phyloP scores from a whole-genome alignment of 2,888 invertebrate species.

The Ganaspis brasiliensis region DNA sequence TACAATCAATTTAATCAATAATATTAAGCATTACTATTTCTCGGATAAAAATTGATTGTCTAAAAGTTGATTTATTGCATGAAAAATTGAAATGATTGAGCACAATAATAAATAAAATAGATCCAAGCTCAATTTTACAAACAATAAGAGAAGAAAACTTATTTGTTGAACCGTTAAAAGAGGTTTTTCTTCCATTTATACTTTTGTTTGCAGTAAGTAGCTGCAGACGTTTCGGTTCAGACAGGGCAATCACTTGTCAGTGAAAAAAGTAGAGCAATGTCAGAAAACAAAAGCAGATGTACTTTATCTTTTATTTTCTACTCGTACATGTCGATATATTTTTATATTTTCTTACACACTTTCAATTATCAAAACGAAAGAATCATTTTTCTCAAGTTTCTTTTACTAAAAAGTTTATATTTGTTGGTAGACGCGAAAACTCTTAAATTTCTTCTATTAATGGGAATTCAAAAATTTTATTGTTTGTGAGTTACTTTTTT shows the following conservation, averaged over 20 bases:
- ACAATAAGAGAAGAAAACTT: background rate
- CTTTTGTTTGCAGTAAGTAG: conserved; percentile 13
- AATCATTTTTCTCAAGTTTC: background rate
- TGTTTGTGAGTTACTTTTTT: too few species aligned
- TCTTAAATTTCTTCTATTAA: too few species aligned
- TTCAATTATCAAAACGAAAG: background rate
- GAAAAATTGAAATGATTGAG: background rate
- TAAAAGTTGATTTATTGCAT: background rate
- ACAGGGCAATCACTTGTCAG: conserved; percentile 23
- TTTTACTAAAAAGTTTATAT: background rate
- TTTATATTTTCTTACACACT: background rate
- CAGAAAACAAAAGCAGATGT: background rate
- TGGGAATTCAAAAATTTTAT: too few species aligned
- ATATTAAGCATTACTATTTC: too few species aligned
- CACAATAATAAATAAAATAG: background rate
- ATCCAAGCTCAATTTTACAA: conserved; percentile 18
- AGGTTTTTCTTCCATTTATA: background rate
- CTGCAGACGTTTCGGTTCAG: conserved; percentile 8
- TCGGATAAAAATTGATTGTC: too few species aligned
- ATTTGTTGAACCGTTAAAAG: background rate
- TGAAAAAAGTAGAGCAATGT: conserved; percentile 13
- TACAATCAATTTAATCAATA: too few species aligned
- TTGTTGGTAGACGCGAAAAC: too few species aligned
- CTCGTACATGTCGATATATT: background rate
- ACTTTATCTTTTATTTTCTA: conserved; percentile 18